Conservation (phyloP, 2,797 vertebrate species). For the Neomorphus geoffroyi region DNA sequence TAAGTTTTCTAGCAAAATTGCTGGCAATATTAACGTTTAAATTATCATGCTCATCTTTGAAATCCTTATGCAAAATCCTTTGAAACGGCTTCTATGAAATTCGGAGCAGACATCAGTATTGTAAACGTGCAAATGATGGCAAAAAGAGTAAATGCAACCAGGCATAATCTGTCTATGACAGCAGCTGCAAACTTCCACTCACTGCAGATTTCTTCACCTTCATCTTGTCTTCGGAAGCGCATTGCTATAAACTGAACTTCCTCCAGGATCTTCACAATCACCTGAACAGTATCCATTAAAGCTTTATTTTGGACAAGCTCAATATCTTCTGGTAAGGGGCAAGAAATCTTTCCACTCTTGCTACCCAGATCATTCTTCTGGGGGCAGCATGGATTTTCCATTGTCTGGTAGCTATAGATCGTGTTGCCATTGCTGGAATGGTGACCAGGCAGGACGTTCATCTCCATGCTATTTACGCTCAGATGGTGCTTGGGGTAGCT, state of each 20-base stretch:
- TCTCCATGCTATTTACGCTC: constrained; percentile 82
- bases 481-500: constrained; percentile 72
- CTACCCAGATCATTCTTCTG: constrained; percentile 76
- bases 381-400: constrained; percentile 82
- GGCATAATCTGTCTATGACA: constrained; percentile 89
- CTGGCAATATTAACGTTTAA: constrained; percentile 19
- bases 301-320: constrained; percentile 74
- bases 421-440: constrained; percentile 83
- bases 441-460: constrained; percentile 78
- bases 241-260: constrained; percentile 90
- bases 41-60: background rate
- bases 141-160: constrained; percentile 92
- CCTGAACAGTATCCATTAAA: constrained; percentile 78
- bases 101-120: constrained; percentile 92
- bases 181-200: constrained; percentile 95
- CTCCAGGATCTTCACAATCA: constrained; percentile 85
- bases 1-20: constrained; percentile 5
- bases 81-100: constrained; percentile 91
- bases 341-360: constrained; percentile 69
- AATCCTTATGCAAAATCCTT: constrained; percentile 87
- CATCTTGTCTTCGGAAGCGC: constrained; percentile 87
- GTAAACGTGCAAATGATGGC: constrained; percentile 92
- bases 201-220: constrained; percentile 87
- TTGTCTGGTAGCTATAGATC: constrained; percentile 80
- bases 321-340: constrained; percentile 72